Evolutionary conservation across 2,888 invertebrate species (phyloP).

Genomic region (Lithophane leautieri): DNA sequence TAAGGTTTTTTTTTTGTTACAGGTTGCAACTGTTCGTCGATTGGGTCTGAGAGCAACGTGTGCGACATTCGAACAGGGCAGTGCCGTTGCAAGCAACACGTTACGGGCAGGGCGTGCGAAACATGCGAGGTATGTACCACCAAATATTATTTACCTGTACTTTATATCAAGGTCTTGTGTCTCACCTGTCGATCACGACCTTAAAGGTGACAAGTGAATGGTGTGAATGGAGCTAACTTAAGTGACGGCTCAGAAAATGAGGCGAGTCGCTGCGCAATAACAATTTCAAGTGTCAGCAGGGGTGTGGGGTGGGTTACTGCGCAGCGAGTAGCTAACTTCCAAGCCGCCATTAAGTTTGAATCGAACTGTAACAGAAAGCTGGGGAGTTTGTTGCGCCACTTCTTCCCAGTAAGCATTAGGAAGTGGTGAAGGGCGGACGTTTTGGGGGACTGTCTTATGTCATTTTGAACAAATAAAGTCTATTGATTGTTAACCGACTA

Average conservation of each 20-base stretch:
- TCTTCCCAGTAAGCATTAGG: not conserved
- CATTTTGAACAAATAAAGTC: not conserved
- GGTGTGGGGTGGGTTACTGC: too few relatives aligned
- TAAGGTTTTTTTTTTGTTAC: slow-evolving; percentile 81
- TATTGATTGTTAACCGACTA: too few relatives aligned
- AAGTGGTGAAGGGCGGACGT: not conserved
- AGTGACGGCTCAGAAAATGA: too few relatives aligned
- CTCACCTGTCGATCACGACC: too few relatives aligned
- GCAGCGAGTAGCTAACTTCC: too few relatives aligned
- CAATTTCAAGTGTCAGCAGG: too few relatives aligned
- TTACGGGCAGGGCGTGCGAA: slow-evolving; percentile 94
- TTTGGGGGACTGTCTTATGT: not conserved
- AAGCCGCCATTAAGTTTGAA: too few relatives aligned
- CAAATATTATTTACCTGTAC: not conserved
- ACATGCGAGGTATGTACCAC: slow-evolving; percentile 91
- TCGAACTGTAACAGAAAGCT: not conserved
- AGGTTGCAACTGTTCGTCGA: slow-evolving; percentile 96
- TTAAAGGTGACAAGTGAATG: too few relatives aligned
- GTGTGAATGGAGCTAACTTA: not conserved
- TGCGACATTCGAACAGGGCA: slow-evolving; percentile 95
- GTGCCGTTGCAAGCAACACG: slow-evolving; percentile 93
- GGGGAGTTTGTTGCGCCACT: not conserved
- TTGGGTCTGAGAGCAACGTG: slow-evolving; percentile 92
- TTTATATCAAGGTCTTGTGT: not conserved
- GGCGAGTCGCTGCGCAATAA: too few relatives aligned